These are phyloP conservation scores for Allygus modestus DNA, from an alignment of 2,888 invertebrate genomes.

Conservation along the genomic window DNA sequence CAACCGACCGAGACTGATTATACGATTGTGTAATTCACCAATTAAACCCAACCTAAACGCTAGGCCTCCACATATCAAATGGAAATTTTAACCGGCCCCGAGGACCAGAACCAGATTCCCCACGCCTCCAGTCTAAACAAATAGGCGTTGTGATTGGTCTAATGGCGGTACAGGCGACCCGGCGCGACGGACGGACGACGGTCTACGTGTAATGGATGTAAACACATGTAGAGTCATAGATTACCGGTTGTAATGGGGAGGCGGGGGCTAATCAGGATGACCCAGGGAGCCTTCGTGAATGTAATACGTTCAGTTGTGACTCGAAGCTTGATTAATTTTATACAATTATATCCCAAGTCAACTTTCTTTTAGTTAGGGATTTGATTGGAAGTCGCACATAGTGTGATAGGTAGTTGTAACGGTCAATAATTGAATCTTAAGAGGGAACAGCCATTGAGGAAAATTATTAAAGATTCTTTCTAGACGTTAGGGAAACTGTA, in stretches of 20 bases:
- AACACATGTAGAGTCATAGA: not conserved
- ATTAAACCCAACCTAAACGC: not conserved
- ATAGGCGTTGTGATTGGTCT: conserved; percentile 2
- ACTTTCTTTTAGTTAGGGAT: too few relatives aligned
- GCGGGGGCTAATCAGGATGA: not conserved
- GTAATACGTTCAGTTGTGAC: too few relatives aligned
- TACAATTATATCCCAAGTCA: too few relatives aligned
- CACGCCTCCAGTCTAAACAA: not conserved
- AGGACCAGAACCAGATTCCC: conserved; percentile 10
- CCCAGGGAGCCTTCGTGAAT: too few relatives aligned
- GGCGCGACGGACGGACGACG: too few relatives aligned
- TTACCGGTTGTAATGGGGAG: not conserved
- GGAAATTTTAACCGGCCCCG: not conserved
- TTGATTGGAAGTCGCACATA: too few relatives aligned
- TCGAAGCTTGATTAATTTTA: too few relatives aligned
- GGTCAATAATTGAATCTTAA: too few relatives aligned
- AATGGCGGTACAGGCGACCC: not conserved
- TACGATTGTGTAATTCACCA: not conserved
- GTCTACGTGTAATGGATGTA: conserved; percentile 17
- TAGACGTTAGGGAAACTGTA: too few relatives aligned
- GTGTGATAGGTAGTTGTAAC: too few relatives aligned
- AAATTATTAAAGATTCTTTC: too few relatives aligned
- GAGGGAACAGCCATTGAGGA: too few relatives aligned
- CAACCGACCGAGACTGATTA: not conserved
- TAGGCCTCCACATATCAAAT: not conserved